Conservation (phyloP, 2,113 vertebrate species). For the Trichechus manatus region DNA sequence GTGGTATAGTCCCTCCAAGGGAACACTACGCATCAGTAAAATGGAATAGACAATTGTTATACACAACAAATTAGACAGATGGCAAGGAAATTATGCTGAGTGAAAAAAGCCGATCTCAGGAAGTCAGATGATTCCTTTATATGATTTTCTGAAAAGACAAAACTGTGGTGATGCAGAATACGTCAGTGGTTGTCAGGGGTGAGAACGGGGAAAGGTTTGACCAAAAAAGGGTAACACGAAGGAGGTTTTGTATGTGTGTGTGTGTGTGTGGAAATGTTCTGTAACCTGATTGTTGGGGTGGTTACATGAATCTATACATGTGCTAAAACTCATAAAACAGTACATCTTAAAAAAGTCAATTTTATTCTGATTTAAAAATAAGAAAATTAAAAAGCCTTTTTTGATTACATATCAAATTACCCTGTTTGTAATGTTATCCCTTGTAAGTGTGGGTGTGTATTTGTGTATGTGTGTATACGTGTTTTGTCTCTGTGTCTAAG, state of each 20-base stretch:
- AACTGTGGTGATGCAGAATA: not conserved
- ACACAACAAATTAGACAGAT: not conserved
- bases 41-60: not conserved
- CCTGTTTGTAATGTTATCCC: not conserved
- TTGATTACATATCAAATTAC: not conserved
- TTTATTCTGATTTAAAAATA: not conserved
- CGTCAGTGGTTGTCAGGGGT: not conserved
- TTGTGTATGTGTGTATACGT: not conserved
- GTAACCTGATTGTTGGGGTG: not conserved
- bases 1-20: accelerated
- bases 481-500: not conserved
- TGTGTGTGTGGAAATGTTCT: not conserved
- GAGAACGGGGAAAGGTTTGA: not conserved
- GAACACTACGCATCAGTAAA: not conserved
- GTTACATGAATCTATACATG: not conserved
- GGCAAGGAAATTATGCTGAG: not conserved
- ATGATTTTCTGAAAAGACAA: not conserved
- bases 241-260: too few species aligned
- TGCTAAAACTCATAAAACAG: not conserved
- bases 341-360: not conserved
- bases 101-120: not conserved
- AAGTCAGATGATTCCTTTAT: not conserved
- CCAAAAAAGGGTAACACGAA: not conserved
- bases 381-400: not conserved
- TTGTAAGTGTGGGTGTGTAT: not conserved